These are phyloP conservation scores for Chloroceryle aenea DNA, from an alignment of 2,113 vertebrate species.

Conservation along the genomic window DNA sequence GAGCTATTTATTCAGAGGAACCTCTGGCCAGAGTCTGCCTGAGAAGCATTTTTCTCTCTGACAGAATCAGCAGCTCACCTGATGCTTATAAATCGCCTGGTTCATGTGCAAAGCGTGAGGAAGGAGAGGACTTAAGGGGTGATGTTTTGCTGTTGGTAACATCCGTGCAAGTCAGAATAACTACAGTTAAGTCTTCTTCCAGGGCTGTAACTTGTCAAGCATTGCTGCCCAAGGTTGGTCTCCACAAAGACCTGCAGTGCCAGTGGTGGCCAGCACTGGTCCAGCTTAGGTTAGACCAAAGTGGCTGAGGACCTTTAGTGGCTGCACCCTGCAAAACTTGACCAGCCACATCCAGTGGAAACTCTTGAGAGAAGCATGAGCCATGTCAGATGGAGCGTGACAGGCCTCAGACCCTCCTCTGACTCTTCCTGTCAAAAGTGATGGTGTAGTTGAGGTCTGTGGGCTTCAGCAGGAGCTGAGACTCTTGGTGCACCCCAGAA, in stretches of 20 bases:
- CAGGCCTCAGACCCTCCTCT: background rate
- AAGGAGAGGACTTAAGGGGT: background rate
- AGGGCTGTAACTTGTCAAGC: background rate
- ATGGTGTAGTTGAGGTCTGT: background rate
- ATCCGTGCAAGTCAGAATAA: background rate
- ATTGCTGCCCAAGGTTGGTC: background rate
- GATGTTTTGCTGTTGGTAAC: background rate
- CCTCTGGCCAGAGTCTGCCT: background rate
- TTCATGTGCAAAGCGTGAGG: background rate
- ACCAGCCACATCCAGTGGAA: background rate
- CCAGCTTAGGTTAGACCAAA: background rate
- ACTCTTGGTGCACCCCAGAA: background rate
- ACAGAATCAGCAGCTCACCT: background rate
- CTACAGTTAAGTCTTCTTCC: background rate
- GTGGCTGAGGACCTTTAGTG: background rate
- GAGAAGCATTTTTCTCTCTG: background rate
- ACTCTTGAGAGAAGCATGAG: background rate
- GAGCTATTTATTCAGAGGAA: background rate
- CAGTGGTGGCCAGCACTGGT: background rate
- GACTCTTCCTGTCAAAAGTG: background rate
- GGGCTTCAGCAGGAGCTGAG: background rate
- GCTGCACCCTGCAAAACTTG: accelerated
- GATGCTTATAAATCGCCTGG: background rate
- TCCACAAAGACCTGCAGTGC: background rate
- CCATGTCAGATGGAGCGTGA: background rate